Evolutionary conservation across 2,797 vertebrate species (phyloP).

Genomic region (Coregonus sp.): DNA sequence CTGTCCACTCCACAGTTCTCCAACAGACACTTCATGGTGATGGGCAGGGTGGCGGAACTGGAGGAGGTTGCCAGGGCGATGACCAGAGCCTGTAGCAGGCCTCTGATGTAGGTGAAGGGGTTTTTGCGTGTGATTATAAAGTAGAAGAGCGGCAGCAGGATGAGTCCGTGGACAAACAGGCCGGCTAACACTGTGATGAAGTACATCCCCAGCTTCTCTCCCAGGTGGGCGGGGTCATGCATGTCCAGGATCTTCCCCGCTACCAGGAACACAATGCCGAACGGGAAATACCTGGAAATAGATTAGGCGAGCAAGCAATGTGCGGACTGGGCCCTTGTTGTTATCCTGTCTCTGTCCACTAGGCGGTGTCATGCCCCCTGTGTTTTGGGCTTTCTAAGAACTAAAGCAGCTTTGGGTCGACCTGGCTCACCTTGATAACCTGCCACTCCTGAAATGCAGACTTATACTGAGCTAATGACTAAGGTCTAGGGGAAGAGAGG

Average conservation of each 20-base stretch:
- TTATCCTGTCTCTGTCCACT: not conserved
- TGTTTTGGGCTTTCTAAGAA: not conserved
- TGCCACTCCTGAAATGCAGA: not conserved
- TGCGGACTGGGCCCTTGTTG: not conserved
- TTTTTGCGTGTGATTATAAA: slow-evolving; percentile 83
- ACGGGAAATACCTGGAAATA: slow-evolving; percentile 85
- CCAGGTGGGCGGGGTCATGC: slow-evolving; percentile 82
- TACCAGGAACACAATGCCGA: slow-evolving; percentile 88
- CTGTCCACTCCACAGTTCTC: slow-evolving; percentile 87
- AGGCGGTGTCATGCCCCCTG: not conserved
- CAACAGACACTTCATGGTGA: slow-evolving; percentile 89
- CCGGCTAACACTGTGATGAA: slow-evolving; percentile 84
- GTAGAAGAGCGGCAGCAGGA: slow-evolving; percentile 83
- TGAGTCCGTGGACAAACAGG: slow-evolving; percentile 79
- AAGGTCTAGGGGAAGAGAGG: not conserved
- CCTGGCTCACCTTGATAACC: not conserved
- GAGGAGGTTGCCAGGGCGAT: slow-evolving; percentile 89
- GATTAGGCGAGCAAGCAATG: not conserved
- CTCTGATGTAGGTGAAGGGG: slow-evolving; percentile 83
- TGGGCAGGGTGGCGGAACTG: slow-evolving; percentile 88
- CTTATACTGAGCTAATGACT: not conserved
- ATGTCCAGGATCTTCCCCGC: slow-evolving; percentile 91
- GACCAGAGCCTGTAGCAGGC: slow-evolving; percentile 86
- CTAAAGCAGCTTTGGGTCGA: not conserved
- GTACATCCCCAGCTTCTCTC: slow-evolving; percentile 87